phyloP scores from a whole-genome alignment of 1,140 invertebrate genomes.

The Cydia amplana region DNA sequence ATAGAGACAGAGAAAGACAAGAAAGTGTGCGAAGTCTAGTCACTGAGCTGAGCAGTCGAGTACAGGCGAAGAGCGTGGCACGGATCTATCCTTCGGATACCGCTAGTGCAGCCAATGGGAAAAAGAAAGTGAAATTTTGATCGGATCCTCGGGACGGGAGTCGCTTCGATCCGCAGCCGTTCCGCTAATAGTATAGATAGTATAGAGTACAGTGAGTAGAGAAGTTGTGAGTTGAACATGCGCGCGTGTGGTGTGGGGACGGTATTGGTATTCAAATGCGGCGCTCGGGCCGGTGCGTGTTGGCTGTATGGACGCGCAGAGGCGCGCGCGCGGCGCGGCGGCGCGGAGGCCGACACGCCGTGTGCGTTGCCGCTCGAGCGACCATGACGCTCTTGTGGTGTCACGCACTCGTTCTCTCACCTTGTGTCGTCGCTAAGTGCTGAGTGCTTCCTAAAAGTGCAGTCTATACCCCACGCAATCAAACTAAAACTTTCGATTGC shows the following conservation, averaged over 20 bases:
- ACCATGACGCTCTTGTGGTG: constrained; percentile 36
- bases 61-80: constrained; percentile 62
- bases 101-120: constrained; percentile 48
- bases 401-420: constrained; percentile 77
- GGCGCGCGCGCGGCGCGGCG: constrained; percentile 35
- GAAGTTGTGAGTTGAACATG: constrained; percentile 75
- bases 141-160: constrained; percentile 64
- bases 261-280: constrained; percentile 86
- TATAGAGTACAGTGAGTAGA: constrained; percentile 71
- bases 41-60: constrained; percentile 68
- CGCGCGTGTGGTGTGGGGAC: constrained; percentile 73
- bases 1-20: constrained; percentile 69
- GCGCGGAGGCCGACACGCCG: constrained; percentile 29
- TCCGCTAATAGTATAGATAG: constrained; percentile 70
- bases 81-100: constrained; percentile 68
- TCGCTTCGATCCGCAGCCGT: constrained; percentile 65
- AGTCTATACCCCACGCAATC: constrained; percentile 54
- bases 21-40: constrained; percentile 73
- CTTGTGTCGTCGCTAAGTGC: constrained; percentile 76
- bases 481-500: constrained; percentile 43
- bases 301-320: constrained; percentile 50
- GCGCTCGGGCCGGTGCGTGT: constrained; percentile 74
- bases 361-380: constrained; percentile 33
- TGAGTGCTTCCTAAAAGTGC: constrained; percentile 76
- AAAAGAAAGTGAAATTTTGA: constrained; percentile 51